These are phyloP conservation scores for Rhinolophus sinicus DNA, from an alignment of 2,113 vertebrate genomes.

Conservation along the genomic window DNA sequence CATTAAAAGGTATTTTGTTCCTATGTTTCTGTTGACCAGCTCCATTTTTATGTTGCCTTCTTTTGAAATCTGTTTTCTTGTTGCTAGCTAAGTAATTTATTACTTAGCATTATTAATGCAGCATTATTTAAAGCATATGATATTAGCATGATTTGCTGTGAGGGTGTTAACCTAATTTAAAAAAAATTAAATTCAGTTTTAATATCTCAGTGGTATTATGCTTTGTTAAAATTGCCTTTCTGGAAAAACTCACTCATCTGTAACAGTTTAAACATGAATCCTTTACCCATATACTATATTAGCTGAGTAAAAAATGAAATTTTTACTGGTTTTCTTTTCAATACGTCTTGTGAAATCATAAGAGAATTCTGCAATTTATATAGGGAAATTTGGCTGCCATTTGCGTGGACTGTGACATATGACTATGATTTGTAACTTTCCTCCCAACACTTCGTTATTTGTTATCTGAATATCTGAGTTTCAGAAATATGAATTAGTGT, in stretches of 20 bases:
- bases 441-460: conserved; percentile 73
- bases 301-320: conserved; percentile 77
- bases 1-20: conserved; percentile 15
- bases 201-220: conserved; percentile 74
- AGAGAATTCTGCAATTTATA: conserved; percentile 79
- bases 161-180: conserved; percentile 74
- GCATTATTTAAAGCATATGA: conserved; percentile 65
- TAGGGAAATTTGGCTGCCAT: conserved; percentile 74
- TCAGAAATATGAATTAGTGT: conserved; percentile 70
- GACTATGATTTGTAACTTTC: conserved; percentile 80
- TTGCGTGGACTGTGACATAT: conserved; percentile 79
- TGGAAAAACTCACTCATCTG: conserved; percentile 77
- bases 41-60: conserved; percentile 5
- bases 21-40: neutral
- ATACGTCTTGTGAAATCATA: conserved; percentile 77
- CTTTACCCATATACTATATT: conserved; percentile 74
- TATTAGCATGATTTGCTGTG: conserved; percentile 63
- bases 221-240: conserved; percentile 76
- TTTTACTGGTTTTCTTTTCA: conserved; percentile 80
- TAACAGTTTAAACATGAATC: conserved; percentile 75
- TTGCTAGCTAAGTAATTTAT: conserved; percentile 51
- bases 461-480: conserved; percentile 75
- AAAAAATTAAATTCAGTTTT: conserved; percentile 73
- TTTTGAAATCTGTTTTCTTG: conserved; percentile 57
- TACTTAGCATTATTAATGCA: neutral